These are phyloP conservation scores for Meloidogyne exigua DNA, from an alignment of 1,140 invertebrate species.

Conservation along the genomic window DNA sequence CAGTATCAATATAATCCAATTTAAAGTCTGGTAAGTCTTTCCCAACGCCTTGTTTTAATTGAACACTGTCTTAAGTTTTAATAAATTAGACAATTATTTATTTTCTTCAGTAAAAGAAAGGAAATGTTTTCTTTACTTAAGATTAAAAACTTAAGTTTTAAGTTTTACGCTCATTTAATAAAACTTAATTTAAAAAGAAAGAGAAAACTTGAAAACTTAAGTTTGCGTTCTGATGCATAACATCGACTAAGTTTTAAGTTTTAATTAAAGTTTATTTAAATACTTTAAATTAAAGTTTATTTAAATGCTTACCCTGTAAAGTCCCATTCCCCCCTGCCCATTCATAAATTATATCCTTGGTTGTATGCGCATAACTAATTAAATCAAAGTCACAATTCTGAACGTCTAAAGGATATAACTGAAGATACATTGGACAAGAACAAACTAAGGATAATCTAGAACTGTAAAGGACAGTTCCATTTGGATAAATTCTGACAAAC, in stretches of 20 bases:
- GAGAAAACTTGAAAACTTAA: no score
- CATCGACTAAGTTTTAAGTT: background rate
- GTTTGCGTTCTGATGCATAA: no score
- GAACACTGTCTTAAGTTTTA: constrained; percentile 16
- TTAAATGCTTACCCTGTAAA: constrained; percentile 14
- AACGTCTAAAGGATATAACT: constrained; percentile 49
- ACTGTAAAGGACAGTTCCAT: constrained; percentile 44
- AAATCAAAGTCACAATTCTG: constrained; percentile 52
- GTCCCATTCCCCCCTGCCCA: constrained; percentile 17
- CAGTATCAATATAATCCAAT: constrained; percentile 45
- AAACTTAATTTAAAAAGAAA: no score
- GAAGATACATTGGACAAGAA: constrained; percentile 43
- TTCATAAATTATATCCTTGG: constrained; percentile 40
- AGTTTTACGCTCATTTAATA: no score
- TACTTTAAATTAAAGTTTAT: background rate
- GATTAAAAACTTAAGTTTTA: no score
- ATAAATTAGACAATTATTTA: background rate
- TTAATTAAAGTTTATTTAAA: background rate
- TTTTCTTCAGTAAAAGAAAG: no score
- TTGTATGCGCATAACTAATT: constrained; percentile 52
- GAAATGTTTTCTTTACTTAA: no score
- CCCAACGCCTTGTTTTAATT: constrained; percentile 43
- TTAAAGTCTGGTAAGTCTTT: constrained; percentile 49
- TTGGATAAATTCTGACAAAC: constrained; percentile 44
- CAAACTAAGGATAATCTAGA: constrained; percentile 42